phyloP scores from a whole-genome alignment of 2,797 vertebrate genomes.

The Cyprinella venusta region DNA sequence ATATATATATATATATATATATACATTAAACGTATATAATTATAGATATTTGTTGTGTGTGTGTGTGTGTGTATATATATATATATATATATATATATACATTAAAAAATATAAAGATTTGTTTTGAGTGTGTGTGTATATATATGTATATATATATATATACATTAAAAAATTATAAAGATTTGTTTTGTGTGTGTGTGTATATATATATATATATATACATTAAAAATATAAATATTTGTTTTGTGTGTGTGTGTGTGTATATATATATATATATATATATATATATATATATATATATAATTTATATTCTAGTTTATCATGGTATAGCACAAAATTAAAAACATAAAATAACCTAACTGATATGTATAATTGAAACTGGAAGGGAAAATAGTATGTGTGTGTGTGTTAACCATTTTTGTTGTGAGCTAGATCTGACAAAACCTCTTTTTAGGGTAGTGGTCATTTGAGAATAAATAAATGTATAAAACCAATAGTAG shows the following conservation, averaged over 20 bases:
- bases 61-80: too few relatives aligned
- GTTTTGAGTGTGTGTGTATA: background rate
- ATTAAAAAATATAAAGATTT: too few relatives aligned
- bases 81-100: too few relatives aligned
- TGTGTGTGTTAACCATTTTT: background rate
- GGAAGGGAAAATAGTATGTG: background rate
- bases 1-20: too few relatives aligned
- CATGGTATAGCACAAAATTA: background rate
- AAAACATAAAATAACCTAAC: background rate
- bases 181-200: background rate
- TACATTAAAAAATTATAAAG: too few relatives aligned
- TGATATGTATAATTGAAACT: constrained; percentile 2
- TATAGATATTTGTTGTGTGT: background rate
- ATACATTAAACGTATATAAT: too few relatives aligned
- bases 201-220: too few relatives aligned
- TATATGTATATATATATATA: too few relatives aligned
- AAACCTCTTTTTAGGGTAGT: background rate
- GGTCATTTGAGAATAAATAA: background rate
- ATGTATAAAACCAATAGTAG: background rate
- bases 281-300: too few relatives aligned
- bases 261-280: too few relatives aligned
- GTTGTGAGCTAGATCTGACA: background rate
- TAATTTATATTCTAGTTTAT: background rate
- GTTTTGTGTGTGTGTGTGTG: too few relatives aligned
- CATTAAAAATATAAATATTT: too few relatives aligned